Conservation (phyloP, 2,113 vertebrate genomes). For the Thryonomys swinderianus region DNA sequence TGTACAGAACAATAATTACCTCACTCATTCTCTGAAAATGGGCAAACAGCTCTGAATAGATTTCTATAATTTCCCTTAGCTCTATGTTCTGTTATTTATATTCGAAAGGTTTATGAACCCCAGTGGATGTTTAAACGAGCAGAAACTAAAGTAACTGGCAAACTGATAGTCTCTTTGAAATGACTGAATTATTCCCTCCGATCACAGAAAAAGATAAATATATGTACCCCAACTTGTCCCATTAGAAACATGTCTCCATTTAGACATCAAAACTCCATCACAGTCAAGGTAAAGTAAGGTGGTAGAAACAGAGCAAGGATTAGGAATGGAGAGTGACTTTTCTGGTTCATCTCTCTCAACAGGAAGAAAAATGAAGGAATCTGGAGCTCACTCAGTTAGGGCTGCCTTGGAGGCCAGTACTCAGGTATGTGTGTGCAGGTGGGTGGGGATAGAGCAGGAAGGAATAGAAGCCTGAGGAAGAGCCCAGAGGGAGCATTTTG, state of each 20-base stretch:
- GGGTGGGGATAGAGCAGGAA: not conserved
- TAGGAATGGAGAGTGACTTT: not conserved
- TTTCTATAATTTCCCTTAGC: not conserved
- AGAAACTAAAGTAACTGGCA: not conserved
- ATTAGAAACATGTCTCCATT: not conserved
- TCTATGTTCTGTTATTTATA: not conserved
- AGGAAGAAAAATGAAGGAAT: not conserved
- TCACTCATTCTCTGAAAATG: constrained; percentile 12
- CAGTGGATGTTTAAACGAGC: not conserved
- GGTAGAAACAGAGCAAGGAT: not conserved
- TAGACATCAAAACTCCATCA: not conserved
- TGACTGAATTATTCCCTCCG: not conserved
- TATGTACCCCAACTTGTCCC: not conserved
- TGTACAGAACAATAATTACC: too few species aligned
- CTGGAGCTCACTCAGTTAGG: not conserved
- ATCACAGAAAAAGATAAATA: not conserved
- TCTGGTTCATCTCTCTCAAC: not conserved
- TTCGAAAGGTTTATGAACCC: not conserved
- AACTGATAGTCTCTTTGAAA: constrained; percentile 14
- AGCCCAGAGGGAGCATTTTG: not conserved
- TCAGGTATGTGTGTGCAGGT: not conserved
- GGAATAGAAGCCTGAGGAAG: not conserved
- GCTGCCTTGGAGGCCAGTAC: not conserved
- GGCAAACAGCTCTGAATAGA: not conserved
- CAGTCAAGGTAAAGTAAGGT: not conserved